These are phyloP conservation scores for Plebejus argus DNA, from an alignment of 2,888 invertebrate genomes.

Conservation along the genomic window DNA sequence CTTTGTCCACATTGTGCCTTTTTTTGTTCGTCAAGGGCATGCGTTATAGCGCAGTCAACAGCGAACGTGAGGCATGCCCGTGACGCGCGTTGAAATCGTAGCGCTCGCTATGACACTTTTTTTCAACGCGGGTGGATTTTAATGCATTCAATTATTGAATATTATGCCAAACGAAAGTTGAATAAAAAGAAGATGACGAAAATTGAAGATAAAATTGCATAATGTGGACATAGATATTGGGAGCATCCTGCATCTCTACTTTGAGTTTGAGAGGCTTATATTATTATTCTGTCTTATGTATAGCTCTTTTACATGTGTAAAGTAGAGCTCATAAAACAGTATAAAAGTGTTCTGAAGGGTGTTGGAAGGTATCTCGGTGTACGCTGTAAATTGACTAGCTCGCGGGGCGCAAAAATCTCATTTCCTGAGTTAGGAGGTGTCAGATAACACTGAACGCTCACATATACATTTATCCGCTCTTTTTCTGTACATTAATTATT, in stretches of 20 bases:
- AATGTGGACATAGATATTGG: too few relatives aligned
- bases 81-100: too few relatives aligned
- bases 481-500: slow-evolving; percentile 20
- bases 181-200: too few relatives aligned
- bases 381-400: slow-evolving; percentile 46
- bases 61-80: too few relatives aligned
- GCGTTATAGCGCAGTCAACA: too few relatives aligned
- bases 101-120: too few relatives aligned
- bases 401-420: slow-evolving; percentile 52
- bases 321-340: slow-evolving; percentile 4
- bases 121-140: too few relatives aligned
- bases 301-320: not conserved
- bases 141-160: too few relatives aligned
- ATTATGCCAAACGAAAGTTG: too few relatives aligned
- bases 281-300: not conserved
- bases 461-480: not conserved
- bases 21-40: too few relatives aligned
- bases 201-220: too few relatives aligned
- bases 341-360: slow-evolving; percentile 15
- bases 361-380: not conserved
- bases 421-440: slow-evolving; percentile 50
- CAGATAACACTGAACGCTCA: slow-evolving; percentile 12
- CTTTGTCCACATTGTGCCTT: too few relatives aligned
- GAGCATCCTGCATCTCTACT: not conserved
- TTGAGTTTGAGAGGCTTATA: not conserved